Evolutionary conservation across 2,888 invertebrate species (phyloP).

Genomic region (Trissolcus japonicus): DNA sequence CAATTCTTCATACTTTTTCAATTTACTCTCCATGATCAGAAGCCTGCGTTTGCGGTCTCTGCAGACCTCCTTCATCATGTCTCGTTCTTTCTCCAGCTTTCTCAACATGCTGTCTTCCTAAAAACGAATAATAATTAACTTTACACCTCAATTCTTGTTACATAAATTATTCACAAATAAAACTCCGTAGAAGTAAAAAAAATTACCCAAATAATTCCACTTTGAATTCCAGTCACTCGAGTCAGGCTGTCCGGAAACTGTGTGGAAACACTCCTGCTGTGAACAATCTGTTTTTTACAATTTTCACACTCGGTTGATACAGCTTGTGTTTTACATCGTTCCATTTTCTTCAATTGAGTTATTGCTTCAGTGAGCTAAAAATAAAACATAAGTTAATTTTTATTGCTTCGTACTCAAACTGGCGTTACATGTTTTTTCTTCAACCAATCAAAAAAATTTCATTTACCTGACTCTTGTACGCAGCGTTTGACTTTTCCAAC

Average conservation of each 20-base stretch:
- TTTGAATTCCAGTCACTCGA: neutral
- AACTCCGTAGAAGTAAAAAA: neutral
- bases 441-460: neutral
- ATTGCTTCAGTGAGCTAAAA: conserved; percentile 59
- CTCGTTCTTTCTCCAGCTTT: conserved; percentile 78
- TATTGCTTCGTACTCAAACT: too few species aligned
- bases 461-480: conserved; percentile 15
- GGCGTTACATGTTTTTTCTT: neutral
- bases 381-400: conserved; percentile 4
- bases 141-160: neutral
- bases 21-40: neutral
- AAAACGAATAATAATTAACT: conserved; percentile 45
- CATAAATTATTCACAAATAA: neutral
- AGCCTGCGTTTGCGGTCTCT: conserved; percentile 71
- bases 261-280: conserved; percentile 63
- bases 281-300: conserved; percentile 61
- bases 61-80: conserved; percentile 76
- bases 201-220: conserved; percentile 10
- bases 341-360: conserved; percentile 61
- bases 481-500: conserved; percentile 53
- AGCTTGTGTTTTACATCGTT: conserved; percentile 51
- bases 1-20: conserved; percentile 2
- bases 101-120: conserved; percentile 78
- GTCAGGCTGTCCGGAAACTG: conserved; percentile 63
- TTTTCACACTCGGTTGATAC: conserved; percentile 64